phyloP scores from a whole-genome alignment of 2,797 vertebrate species.

The Mormyrops attenuatus region DNA sequence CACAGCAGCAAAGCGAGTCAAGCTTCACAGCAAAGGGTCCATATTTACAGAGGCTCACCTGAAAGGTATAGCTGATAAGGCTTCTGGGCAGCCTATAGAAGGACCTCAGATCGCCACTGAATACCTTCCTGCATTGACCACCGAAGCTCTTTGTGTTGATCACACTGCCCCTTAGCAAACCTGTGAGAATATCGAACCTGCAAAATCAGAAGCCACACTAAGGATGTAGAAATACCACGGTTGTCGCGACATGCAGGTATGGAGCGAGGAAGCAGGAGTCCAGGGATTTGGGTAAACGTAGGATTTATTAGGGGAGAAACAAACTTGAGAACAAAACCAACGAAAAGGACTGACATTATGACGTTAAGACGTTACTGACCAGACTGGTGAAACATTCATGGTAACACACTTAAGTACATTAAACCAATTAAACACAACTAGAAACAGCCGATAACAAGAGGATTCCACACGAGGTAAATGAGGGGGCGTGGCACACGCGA shows the following conservation, averaged over 20 bases:
- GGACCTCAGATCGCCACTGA: conserved; percentile 64
- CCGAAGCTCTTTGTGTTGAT: conserved; percentile 85
- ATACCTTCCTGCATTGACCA: conserved; percentile 83
- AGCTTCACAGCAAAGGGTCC: not conserved
- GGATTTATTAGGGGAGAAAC: not conserved
- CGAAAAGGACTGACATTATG: not conserved
- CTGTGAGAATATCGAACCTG: conserved; percentile 65
- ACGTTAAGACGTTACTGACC: not conserved
- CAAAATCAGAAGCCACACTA: not conserved
- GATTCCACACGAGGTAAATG: not conserved
- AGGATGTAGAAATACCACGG: not conserved
- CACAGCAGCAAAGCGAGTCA: not conserved
- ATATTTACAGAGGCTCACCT: conserved; percentile 58
- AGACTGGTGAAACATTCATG: not conserved
- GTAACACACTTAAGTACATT: not conserved
- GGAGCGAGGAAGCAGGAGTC: not conserved
- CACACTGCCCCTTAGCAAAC: conserved; percentile 64
- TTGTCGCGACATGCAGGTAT: not conserved
- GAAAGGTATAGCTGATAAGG: conserved; percentile 78
- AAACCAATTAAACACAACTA: not conserved
- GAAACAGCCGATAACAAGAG: not conserved
- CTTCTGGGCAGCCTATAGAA: conserved; percentile 78
- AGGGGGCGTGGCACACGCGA: not conserved
- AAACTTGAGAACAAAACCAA: not conserved
- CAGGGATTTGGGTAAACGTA: not conserved